Base-by-base conservation (phyloP, 2,888 invertebrate species). In the Branchinecta sandiegonensis region DNA sequence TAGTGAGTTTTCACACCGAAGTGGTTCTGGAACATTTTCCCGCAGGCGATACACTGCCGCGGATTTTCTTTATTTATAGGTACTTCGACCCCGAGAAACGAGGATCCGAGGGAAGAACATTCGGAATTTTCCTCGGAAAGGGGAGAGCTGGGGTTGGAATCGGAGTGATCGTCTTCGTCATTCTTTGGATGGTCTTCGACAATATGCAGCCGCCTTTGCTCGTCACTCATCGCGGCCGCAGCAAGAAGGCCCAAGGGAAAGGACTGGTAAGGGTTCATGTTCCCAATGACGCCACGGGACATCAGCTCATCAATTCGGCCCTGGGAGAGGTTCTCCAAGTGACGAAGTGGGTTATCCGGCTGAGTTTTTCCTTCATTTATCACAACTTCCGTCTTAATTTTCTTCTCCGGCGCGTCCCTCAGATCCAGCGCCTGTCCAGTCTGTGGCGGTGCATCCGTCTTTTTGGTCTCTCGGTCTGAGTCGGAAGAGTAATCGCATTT, bases 1-100 rank as follows among this genome's bases (percentile, higher is more conserved):
- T 93, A 95, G 77, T 96, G 96, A 1, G 90, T 90, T 79, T 94
- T 94, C 46, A 94, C 86, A 67, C 90, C 89, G 76, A 93, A 94
- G 74, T 91, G 88, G 76, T 93, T 95, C 78, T 90, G 92, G 78
- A 94, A 95, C 75, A 89, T 84, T 79, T 94, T 93, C 9, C 90
- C 91, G 77, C 96, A 96, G 48, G 90, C 90, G 5, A 90, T 86
- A 78, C 95, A 96, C 74, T 89, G 86, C 50, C 90, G 82, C 0
- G 94, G 94, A 78, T 94, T 93, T 73, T 94, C 93, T 75, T 88
- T 88, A 77, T 94, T 93, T 70, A 93, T 84, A 48, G 94, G 94
- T 69, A 94, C 88, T 75, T 94, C 92, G 63, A 76, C 73, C 68
- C 72, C 72, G 68, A 64, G 46, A 66, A 68, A 68, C 46, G 65